Evolutionary conservation across 23 tunicate genomes (phyloP).

Genomic region (Trididemnum nubilum): DNA sequence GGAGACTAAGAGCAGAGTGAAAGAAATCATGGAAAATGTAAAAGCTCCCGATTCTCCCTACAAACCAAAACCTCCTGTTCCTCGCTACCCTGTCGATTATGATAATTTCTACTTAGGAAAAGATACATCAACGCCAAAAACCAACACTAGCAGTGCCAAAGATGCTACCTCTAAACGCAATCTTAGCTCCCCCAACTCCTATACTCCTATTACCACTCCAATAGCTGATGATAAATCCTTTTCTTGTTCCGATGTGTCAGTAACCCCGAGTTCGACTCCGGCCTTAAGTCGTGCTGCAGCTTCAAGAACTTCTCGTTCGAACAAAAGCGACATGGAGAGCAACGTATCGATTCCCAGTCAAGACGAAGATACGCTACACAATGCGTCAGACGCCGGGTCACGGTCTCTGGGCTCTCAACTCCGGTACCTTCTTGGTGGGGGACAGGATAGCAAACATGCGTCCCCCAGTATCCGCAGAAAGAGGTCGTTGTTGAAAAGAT

Average conservation of each 20-base stretch:
- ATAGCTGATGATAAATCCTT: slow-evolving; percentile 26
- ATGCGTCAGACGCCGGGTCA: slow-evolving; percentile 30
- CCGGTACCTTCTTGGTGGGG: slow-evolving; percentile 53
- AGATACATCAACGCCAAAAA: neutral
- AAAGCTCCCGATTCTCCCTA: slow-evolving; percentile 53
- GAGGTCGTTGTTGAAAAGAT: slow-evolving; percentile 66
- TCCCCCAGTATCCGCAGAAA: slow-evolving; percentile 75
- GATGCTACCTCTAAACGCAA: neutral
- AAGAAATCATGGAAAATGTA: slow-evolving; percentile 55
- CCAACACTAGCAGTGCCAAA: neutral
- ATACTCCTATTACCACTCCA: slow-evolving; percentile 26
- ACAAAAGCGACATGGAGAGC: neutral
- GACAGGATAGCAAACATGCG: slow-evolving; percentile 57
- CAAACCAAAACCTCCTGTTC: slow-evolving; percentile 55
- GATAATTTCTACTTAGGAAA: slow-evolving; percentile 53
- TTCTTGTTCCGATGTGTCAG: neutral
- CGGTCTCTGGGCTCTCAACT: slow-evolving; percentile 63
- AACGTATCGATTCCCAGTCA: neutral
- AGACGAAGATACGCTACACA: neutral
- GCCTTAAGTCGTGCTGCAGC: neutral
- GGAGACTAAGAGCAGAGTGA: slow-evolving; percentile 46
- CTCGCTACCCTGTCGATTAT: slow-evolving; percentile 64
- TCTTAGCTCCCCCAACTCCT: neutral
- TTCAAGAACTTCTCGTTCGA: neutral
- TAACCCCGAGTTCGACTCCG: slow-evolving; percentile 31